Evolutionary conservation across 2,888 invertebrate species (phyloP), one percentile per base, ranked within the genome.

Genomic region (Teleiodes luculella): DNA sequence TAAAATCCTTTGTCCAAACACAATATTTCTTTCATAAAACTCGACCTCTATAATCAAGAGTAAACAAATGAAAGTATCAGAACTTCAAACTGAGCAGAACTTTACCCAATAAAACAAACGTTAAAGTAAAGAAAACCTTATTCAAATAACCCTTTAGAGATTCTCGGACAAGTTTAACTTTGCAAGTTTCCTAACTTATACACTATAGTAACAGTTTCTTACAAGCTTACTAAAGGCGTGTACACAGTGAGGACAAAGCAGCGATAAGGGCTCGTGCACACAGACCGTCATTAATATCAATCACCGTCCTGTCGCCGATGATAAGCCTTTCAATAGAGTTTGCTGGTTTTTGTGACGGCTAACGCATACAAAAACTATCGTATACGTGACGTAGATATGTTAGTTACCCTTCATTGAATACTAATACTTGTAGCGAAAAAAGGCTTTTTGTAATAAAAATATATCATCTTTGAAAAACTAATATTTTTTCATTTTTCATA

Each of bases 221-320:
- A 47, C 14, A 35, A n/a, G 33, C 6, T 14, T 16, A 14, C 10
- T 31, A 31, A 31, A 33, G 36, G 60, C 63, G 59, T 67, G 74
- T 74, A 76, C 74, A 67, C 70, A 70, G 56, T 67, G 67, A 70
- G 70, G 35, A 78, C 77, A 80, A 78, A 74, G 71, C 71, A 60
- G 30, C 74, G 85, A 85, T 83, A 83, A 81, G 78, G 73, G 70
- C 63, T 64, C 61, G 54, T 62, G 51, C 71, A 73, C 68, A 70
- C 64, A 64, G 60, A 60, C 63, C 60, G 64, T 75, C 80, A 82
- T 86, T 83, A 83, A 83, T 86, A 84, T 86, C 86, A 82, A 85
- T 86, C 86, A 84, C 81, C 66, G 60, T 74, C 76, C 81, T 65
- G 60, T 74, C 76, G 73, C 71, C 76, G 67, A 66, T 77, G 84